Conservation (phyloP, 2,888 invertebrate species). For the Scaptodrosophila latifasciaeformis region DNA sequence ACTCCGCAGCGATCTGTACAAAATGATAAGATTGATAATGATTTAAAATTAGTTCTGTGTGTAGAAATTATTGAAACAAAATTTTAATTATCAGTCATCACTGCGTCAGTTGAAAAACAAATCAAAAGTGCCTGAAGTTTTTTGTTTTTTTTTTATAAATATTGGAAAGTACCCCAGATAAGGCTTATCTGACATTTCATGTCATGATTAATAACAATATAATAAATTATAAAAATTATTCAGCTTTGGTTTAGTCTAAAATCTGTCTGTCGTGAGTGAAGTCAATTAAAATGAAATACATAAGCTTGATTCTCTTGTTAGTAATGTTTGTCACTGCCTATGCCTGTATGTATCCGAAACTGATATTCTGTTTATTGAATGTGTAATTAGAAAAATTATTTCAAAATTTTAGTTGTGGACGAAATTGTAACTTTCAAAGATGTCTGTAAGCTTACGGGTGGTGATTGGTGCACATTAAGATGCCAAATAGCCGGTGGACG, state of each 20-base stretch:
- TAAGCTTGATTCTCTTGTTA: constrained; percentile 28
- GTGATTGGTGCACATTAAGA: constrained; percentile 52
- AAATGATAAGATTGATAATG: background rate
- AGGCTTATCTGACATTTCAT: constrained; percentile 14
- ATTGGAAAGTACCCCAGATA: too few relatives aligned
- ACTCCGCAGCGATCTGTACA: constrained; percentile 74
- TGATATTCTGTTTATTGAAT: constrained; percentile 3
- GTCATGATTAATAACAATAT: background rate
- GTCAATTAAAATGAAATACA: constrained; percentile 34
- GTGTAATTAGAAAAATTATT: constrained; percentile 9
- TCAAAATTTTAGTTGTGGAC: constrained; percentile 27
- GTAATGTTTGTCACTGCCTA: constrained; percentile 29
- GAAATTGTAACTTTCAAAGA: constrained; percentile 40
- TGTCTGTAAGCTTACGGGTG: constrained; percentile 54
- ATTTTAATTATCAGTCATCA: background rate
- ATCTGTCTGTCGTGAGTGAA: constrained; percentile 8
- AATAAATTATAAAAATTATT: background rate
- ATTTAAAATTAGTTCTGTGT: too few relatives aligned
- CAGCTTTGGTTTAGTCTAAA: constrained; percentile 28
- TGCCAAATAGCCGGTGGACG: constrained; percentile 64
- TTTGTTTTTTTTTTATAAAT: too few relatives aligned
- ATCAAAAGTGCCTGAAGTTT: background rate
- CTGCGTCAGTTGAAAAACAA: background rate
- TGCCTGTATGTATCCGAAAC: constrained; percentile 27
- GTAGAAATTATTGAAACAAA: too few relatives aligned